Conservation (phyloP, 2,797 vertebrate genomes). For the Protosalanx chinensis region DNA sequence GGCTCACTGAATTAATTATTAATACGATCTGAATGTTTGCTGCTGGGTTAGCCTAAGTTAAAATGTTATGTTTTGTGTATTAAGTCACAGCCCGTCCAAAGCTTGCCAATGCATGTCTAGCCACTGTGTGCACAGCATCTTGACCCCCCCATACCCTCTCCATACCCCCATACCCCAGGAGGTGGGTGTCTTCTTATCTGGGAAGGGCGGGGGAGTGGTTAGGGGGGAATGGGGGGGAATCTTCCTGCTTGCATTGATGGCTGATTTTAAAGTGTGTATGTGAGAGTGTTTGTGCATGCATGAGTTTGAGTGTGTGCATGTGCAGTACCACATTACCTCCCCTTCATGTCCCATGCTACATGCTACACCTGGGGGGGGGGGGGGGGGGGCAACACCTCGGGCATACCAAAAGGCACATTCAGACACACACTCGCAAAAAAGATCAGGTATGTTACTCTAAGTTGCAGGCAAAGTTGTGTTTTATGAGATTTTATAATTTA, state of each 20-base stretch:
- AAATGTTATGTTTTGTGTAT: conserved; percentile 24
- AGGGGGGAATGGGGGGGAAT: conserved; percentile 25
- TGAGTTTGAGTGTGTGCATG: conserved; percentile 6
- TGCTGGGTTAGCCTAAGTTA: conserved; percentile 2
- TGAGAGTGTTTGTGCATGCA: conserved; percentile 28
- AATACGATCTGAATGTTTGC: neutral
- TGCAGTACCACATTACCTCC: conserved; percentile 45
- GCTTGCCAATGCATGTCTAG: conserved; percentile 57
- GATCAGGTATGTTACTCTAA: conserved; percentile 27
- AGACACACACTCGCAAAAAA: conserved; percentile 14
- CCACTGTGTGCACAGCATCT: conserved; percentile 34
- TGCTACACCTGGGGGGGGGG: no score
- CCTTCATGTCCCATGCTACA: conserved; percentile 44
- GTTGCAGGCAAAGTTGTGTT: conserved; percentile 35
- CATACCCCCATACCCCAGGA: neutral
- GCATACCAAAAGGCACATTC: neutral
- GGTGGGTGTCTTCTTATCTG: neutral
- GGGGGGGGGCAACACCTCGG: no score
- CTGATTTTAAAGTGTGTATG: conserved; percentile 33
- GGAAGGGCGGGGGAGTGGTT: neutral
- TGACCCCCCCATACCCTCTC: neutral
- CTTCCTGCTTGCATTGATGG: conserved; percentile 47
- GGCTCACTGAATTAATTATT: neutral
- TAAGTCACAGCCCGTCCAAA: conserved; percentile 46
- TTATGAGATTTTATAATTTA: conserved; percentile 32